These are phyloP conservation scores for Grapholita molesta DNA, from an alignment of 1,140 invertebrate species.

Conservation along the genomic window DNA sequence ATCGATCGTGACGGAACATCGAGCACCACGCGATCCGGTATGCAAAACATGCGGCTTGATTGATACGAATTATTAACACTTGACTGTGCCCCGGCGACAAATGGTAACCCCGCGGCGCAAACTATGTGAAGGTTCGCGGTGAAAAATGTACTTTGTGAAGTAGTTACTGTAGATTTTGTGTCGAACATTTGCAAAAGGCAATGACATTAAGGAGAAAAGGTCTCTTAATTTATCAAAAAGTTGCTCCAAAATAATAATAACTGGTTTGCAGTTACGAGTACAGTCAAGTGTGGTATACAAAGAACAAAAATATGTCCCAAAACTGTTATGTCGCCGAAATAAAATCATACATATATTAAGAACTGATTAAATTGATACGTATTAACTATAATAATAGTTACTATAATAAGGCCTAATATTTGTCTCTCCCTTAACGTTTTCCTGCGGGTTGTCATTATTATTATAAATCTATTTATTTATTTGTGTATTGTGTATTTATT, in stretches of 20 bases:
- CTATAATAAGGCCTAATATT: no score
- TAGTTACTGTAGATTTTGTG: background rate
- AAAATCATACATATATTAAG: no score
- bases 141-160: background rate
- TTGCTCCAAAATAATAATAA: background rate
- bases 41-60: conserved; percentile 12
- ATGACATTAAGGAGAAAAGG: background rate
- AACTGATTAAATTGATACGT: no score
- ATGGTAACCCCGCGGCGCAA: background rate
- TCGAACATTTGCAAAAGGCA: background rate
- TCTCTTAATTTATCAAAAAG: background rate
- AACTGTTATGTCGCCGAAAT: no score
- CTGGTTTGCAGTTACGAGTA: background rate
- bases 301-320: no score
- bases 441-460: no score
- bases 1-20: conserved; percentile 16
- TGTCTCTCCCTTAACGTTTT: no score
- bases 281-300: background rate
- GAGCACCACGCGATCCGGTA: background rate
- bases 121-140: background rate
- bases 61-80: conserved; percentile 12
- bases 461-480: no score
- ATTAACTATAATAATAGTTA: no score
- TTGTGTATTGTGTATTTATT: no score
- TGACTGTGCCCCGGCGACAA: background rate